Base-by-base conservation (phyloP, 2,113 vertebrate genomes). In the Oophaga pumilio region DNA sequence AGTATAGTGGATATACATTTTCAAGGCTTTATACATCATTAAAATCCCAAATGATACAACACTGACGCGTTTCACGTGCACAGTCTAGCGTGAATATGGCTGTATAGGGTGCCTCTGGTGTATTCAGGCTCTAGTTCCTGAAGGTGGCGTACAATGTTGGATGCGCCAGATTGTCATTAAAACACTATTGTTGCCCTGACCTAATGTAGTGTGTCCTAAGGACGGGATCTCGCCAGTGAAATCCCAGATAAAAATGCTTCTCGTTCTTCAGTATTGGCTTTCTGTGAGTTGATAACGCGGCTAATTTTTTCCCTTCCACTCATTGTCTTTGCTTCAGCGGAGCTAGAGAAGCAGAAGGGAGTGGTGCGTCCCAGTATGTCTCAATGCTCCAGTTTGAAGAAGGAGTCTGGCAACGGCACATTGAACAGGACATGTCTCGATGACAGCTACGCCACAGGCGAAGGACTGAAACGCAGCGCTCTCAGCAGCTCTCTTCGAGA, bases 261-360 rank as follows among this genome's bases (percentile, higher is more conserved):
- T 74, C 15, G 71, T 50, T 74, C 7, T 74, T 74, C 71, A 11
- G 8, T 74, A 50, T 74, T 74, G 71, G 71, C 50, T 50, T 74
- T 43, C 18, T 64, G 33, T 52, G 80, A 52, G 80, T n/a, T 8
- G 22, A 83, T 83, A 83, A 69, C 64, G 33, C 59, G n/a, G 20
- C 59, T 82, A 18, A 82, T 82, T 22, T 64, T 64, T 60, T 62
- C 59, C 24, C 11, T 43, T 83, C 26, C 69, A 24, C 62, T 52
- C 17, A 12, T 83, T 83, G 49, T 78, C 22, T 90, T 89, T 73
- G 18, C 89, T 92, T 24, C 95, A 99, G 98, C 98, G 49, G 98
- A 99, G 90, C 94, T 99, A 1, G 97, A 99, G 89, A 99, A 99
- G 73, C 98, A 99, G 96, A 99, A 99, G 89, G 98, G 97, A 0